phyloP scores from a whole-genome alignment of 2,888 invertebrate genomes.

The Iphiclides podalirius region DNA sequence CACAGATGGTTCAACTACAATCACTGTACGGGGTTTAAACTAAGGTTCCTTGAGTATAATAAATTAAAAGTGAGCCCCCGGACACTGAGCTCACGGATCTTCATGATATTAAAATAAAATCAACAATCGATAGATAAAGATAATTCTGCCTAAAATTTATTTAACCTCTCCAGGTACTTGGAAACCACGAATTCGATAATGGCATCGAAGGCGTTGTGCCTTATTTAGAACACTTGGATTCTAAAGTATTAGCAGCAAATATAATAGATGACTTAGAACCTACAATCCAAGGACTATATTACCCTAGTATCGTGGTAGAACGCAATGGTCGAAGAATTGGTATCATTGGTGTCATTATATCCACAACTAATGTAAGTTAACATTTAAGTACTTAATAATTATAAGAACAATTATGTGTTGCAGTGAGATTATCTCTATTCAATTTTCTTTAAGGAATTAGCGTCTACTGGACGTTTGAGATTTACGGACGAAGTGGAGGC shows the following conservation, averaged over 20 bases:
- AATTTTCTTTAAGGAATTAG: slow-evolving; percentile 73
- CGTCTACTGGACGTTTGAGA: slow-evolving; percentile 82
- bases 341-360: slow-evolving; percentile 85
- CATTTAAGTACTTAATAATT: slow-evolving; percentile 5
- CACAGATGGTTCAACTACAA: too few relatives aligned
- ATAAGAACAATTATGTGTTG: too few relatives aligned
- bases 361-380: slow-evolving; percentile 62
- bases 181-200: slow-evolving; percentile 94
- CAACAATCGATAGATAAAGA: too few relatives aligned
- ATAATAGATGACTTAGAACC: slow-evolving; percentile 86
- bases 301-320: slow-evolving; percentile 83
- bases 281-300: slow-evolving; percentile 82
- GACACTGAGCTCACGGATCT: too few relatives aligned
- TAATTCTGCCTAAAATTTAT: too few relatives aligned
- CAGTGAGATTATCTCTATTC: not conserved
- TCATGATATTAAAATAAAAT: too few relatives aligned
- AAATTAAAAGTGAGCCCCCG: too few relatives aligned
- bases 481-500: slow-evolving; percentile 85
- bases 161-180: slow-evolving; percentile 81
- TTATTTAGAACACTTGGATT: slow-evolving; percentile 82
- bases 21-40: too few relatives aligned
- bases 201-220: slow-evolving; percentile 85
- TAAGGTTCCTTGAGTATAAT: too few relatives aligned
- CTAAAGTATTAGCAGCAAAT: slow-evolving; percentile 87
- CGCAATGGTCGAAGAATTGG: slow-evolving; percentile 85